Conservation (phyloP, 1,140 invertebrate species). For the Teleopsis dalmanni region DNA sequence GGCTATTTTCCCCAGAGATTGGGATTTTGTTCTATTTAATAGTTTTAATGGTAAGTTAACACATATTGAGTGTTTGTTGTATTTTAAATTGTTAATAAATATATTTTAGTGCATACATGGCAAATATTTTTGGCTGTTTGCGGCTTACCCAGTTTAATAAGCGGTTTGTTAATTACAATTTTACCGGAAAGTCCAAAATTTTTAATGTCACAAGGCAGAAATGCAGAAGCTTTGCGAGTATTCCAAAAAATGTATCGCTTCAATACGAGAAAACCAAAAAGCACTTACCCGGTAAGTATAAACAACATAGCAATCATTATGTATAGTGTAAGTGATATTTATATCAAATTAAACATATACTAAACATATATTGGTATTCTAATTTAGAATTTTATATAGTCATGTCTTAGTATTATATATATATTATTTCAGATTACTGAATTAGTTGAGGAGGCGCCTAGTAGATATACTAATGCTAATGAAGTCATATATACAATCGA, state of each 20-base stretch:
- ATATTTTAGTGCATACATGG: constrained; percentile 60
- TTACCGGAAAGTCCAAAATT: constrained; percentile 79
- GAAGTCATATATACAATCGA: constrained; percentile 34
- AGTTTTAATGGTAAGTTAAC: constrained; percentile 50
- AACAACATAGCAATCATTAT: not conserved
- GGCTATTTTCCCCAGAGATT: constrained; percentile 47
- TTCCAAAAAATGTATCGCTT: constrained; percentile 32
- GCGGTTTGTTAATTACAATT: constrained; percentile 54
- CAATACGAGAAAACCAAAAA: constrained; percentile 54
- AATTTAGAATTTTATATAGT: not conserved
- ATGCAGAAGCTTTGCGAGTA: constrained; percentile 52
- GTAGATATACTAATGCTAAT: constrained; percentile 17
- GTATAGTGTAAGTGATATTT: not conserved
- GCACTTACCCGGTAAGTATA: constrained; percentile 55
- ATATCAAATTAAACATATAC: not conserved
- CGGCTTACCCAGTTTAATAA: constrained; percentile 58
- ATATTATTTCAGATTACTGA: constrained; percentile 21
- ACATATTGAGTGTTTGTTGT: too few species aligned
- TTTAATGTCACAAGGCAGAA: constrained; percentile 62
- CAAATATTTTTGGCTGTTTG: constrained; percentile 62
- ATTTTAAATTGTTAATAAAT: constrained; percentile 30
- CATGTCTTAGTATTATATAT: not conserved
- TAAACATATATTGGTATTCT: not conserved
- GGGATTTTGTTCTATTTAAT: constrained; percentile 47
- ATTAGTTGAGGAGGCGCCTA: constrained; percentile 28